Base-by-base conservation (phyloP, 2,888 invertebrate genomes). In the Eristalis arbustorum region DNA sequence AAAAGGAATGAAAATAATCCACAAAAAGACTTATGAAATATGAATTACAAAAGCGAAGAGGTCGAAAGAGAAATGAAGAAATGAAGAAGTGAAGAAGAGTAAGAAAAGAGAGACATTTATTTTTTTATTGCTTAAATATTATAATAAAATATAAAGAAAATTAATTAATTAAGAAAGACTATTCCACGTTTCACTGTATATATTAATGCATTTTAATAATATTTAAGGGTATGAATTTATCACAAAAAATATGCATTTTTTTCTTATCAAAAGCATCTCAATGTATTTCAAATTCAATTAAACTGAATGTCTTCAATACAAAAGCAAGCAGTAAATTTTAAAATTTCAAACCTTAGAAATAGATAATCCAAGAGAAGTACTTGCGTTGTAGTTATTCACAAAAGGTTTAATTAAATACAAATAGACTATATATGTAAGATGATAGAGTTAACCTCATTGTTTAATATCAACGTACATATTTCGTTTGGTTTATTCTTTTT, bases 71-170 rank as follows among this genome's bases (percentile, higher is more conserved):
- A 56, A 57, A 56, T 42, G 23, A 71, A 23, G 63, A 31, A 31
- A 31, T 31, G 31, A 31, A 10, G 34, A 69, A 37, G 61, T 31
- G 42, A 22, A 57, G n/a, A 81, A 22, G 82, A 69, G 82, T 8
- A 77, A 40, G 42, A 22, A 57, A 22, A 81, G 28, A 85, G 73
- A 85, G 11, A 77, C 59, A 85, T 85, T 85, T 85, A 85, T 85
- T 85, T 85, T 85, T 85, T 85, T 85, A 85, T 77, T 82, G 85
- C 85, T 78, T 77, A 61, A 66, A 82, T 66, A 77, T 69, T 73
- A 72, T 64, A 42, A 68, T 11, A 42, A 71, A 59, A 68, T 73
- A 57, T 18, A 72, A 64, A 69, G 11, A 64, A 64, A 73, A 59
- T 23, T 37, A 49, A 59, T 23, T 37, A 49, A 71, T 56, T 59